Evolutionary conservation across 1,140 invertebrate genomes (phyloP).

Genomic region (Ceratina calcarata): DNA sequence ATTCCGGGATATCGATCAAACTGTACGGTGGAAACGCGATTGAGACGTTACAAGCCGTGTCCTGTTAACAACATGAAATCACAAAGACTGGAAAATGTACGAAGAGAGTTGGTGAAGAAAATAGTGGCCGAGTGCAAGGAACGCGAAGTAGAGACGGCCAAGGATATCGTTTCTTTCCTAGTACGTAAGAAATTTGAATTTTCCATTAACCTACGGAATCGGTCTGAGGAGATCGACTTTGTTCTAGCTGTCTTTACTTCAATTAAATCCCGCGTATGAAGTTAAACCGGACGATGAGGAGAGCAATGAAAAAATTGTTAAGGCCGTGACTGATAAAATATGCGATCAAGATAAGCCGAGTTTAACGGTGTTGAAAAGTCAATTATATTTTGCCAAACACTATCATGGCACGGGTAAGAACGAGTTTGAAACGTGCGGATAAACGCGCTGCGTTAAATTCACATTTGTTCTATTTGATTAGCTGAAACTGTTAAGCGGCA

Average conservation of each 20-base stretch:
- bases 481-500: slow-evolving; percentile 81
- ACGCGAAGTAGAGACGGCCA: slow-evolving; percentile 58
- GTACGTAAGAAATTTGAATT: slow-evolving; percentile 55
- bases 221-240: neutral
- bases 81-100: slow-evolving; percentile 52
- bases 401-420: slow-evolving; percentile 82
- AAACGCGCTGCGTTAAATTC: neutral
- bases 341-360: slow-evolving; percentile 69
- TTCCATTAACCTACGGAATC: neutral
- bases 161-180: slow-evolving; percentile 73
- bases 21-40: neutral
- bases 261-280: slow-evolving; percentile 65
- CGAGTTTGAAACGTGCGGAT: neutral
- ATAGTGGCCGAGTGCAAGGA: slow-evolving; percentile 66
- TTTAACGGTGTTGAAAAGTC: slow-evolving; percentile 84
- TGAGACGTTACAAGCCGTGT: neutral
- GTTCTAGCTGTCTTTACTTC: slow-evolving; percentile 36
- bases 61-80: neutral
- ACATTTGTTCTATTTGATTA: slow-evolving; percentile 34
- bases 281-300: slow-evolving; percentile 52
- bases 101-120: slow-evolving; percentile 63
- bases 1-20: slow-evolving; percentile 59
- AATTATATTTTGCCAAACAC: slow-evolving; percentile 86
- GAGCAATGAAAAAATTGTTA: slow-evolving; percentile 40
- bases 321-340: slow-evolving; percentile 66